Base-by-base conservation (phyloP, 1,140 invertebrate genomes). In the Odontomachus brunneus region DNA sequence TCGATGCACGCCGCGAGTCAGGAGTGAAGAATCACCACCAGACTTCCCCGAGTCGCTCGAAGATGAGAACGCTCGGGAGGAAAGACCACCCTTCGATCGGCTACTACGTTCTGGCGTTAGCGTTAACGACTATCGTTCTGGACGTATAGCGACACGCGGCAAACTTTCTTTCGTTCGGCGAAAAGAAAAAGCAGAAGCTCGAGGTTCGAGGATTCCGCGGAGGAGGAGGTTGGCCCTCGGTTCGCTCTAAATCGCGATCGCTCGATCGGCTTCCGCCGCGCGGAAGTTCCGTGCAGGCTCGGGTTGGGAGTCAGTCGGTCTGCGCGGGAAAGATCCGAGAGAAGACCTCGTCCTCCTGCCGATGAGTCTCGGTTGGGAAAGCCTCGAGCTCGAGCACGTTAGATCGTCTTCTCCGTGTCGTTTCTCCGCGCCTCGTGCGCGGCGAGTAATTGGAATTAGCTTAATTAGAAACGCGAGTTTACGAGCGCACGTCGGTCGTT, bases 381-480 rank as follows among this genome's bases (percentile, higher is more conserved):
- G 38, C 38, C 38, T 44, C 38, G 38, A 44, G 5, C 29, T 33
- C 5, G 38, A 44, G 38, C 3, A 44, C 3, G 38, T 44, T 44
- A 44, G 2, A 7, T 44, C 38, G 38, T 44, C 38, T 44, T 44
- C 4, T 44, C 9, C 38, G 38, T 11, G 2, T 26, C 63, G 33
- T 65, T 59, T 14, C n/a, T n/a, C 19, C 12, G 12, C 19, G 9
- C 55, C 3, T 59, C 11, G 22, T 14, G 55, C 75, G 63, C 38
- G 75, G 19, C 26, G 38, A 12, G 22, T 62, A 19, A 62, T 44
- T 7, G 38, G 38, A 44, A 44, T 44, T 75, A 75, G 75, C 75
- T 80, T 71, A 80, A 80, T 48, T 80, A 80, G 53, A 80, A 78
- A 76, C 74, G 74, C 51, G 74, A 69, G 69, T 80, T n/a, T 80